Percentiles rank a stretch among this genome's conserved stretches.
These are phyloP conservation scores for Psittacula cyanocephala DNA, from an alignment of 2,113 vertebrate genomes.

Conservation along the genomic window DNA sequence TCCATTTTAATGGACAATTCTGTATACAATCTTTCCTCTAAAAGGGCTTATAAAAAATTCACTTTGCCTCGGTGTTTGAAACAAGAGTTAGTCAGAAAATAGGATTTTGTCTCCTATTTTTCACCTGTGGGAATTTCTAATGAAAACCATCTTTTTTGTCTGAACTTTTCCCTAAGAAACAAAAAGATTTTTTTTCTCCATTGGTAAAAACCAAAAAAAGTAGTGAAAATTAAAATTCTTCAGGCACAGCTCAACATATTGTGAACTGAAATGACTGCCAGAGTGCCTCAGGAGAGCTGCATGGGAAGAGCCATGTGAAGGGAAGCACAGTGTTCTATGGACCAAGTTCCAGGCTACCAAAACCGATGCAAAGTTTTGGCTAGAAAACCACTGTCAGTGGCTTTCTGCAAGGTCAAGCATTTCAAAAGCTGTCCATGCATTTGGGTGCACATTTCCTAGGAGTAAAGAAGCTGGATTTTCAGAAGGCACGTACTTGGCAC, in stretches of 20 bases:
- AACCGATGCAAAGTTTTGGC: background rate
- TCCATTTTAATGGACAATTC: slow-evolving; percentile 32
- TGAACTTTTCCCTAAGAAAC: background rate
- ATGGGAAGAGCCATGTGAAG: background rate
- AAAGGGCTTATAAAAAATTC: slow-evolving; percentile 41
- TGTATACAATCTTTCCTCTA: slow-evolving; percentile 7
- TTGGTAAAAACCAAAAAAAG: background rate
- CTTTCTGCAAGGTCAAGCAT: background rate
- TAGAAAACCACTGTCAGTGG: background rate
- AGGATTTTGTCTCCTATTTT: background rate
- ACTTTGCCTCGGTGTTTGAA: background rate
- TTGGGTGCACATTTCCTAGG: background rate
- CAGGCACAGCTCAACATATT: background rate
- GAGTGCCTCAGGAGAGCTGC: background rate
- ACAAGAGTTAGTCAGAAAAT: slow-evolving; percentile 2
- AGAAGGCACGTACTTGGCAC: background rate
- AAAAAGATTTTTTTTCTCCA: background rate
- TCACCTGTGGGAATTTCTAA: background rate
- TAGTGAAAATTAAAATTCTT: background rate
- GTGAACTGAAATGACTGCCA: background rate
- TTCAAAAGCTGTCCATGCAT: background rate
- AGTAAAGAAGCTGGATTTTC: background rate
- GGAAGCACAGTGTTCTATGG: background rate
- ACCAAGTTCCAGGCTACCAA: background rate
- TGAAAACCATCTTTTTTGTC: slow-evolving; percentile 5